Conservation (phyloP, 1,140 invertebrate genomes). For the Zaprionus camerounensis region DNA sequence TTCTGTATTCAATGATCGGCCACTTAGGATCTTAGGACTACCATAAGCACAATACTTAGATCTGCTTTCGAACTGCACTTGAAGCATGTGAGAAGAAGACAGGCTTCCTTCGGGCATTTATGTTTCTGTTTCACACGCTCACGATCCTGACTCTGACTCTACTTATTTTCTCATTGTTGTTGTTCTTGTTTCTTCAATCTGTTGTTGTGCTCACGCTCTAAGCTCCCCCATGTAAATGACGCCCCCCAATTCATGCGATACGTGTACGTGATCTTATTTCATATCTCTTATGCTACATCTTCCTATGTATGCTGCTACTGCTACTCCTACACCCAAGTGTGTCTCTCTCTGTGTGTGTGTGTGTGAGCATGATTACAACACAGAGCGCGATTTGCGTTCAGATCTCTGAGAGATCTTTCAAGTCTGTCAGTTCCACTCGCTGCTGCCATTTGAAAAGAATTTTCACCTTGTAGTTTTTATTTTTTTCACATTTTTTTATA, state of each 20-base stretch:
- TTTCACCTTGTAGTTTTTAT: conserved; percentile 69
- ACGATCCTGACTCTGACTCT: conserved; percentile 55
- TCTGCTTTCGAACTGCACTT: background rate
- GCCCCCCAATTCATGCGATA: conserved; percentile 71
- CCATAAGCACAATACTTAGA: conserved; percentile 1
- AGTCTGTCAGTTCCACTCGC: conserved; percentile 60
- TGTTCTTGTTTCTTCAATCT: conserved; percentile 35
- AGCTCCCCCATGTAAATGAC: conserved; percentile 73
- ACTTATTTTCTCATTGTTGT: conserved; percentile 16
- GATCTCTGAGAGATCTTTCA: conserved; percentile 71
- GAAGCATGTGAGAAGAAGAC: background rate
- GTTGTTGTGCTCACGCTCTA: conserved; percentile 49
- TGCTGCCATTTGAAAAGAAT: conserved; percentile 76
- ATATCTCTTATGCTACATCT: conserved; percentile 72
- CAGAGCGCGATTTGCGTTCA: conserved; percentile 18
- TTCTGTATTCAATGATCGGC: background rate
- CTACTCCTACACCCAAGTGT: conserved; percentile 22
- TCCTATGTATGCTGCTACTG: conserved; percentile 8
- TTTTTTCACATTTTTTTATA: conserved; percentile 28
- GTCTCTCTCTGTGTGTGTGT: conserved; percentile 28
- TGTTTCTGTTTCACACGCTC: conserved; percentile 71
- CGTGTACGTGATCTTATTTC: conserved; percentile 69
- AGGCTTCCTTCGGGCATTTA: background rate
- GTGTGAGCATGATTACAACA: conserved; percentile 67
- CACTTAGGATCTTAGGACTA: background rate